Base-by-base conservation (phyloP, 2,888 invertebrate genomes). In the Drosophila basisetae region DNA sequence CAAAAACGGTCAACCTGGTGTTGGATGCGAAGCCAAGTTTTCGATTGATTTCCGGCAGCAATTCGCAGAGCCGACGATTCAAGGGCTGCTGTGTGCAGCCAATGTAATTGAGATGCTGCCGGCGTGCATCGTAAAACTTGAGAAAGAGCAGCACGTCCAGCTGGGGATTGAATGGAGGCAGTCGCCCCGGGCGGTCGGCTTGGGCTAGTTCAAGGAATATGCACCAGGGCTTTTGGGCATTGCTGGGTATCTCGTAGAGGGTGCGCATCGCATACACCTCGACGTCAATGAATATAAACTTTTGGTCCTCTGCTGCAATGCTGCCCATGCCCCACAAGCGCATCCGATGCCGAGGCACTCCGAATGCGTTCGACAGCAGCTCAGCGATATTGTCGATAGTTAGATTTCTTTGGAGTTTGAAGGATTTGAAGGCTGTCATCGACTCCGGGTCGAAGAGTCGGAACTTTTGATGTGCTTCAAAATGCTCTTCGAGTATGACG, bases 391-490 rank as follows among this genome's bases (percentile, higher is more conserved):
- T 98, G 53, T 96, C 95, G 16, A 99, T 95, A 1, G 97, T 96
- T 73, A 97, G 96, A 89, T 96, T 96, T 94, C 99, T 99, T 96
- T 97, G 96, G 52, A 99, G 96, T 91, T 97, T 96, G 94, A 99
- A 98, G 83, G 96, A 16, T 47, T 25, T 47, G 0, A 25, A 16
- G 95, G 78, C 97, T 95, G 93, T 95, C 2, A 96, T 96, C 86
- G 97, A 96, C 91, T 99, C 98, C 18, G 96, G 95, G 94, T 99
- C 99, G 94, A 98, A 98, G 64, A 99, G 95, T 93, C 99, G 99
- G 91, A 98, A 97, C 91, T 99, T 98, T 93, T 99, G 98, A 94
- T 99, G 98, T 0, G 97, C 97, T 93, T 97, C 97, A 94, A 98
- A 98, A 74, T 96, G 96, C 92, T 98, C 98, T 92, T 98, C 98